Base-by-base conservation (phyloP, 2,888 invertebrate species). In the Brenthis ino region DNA sequence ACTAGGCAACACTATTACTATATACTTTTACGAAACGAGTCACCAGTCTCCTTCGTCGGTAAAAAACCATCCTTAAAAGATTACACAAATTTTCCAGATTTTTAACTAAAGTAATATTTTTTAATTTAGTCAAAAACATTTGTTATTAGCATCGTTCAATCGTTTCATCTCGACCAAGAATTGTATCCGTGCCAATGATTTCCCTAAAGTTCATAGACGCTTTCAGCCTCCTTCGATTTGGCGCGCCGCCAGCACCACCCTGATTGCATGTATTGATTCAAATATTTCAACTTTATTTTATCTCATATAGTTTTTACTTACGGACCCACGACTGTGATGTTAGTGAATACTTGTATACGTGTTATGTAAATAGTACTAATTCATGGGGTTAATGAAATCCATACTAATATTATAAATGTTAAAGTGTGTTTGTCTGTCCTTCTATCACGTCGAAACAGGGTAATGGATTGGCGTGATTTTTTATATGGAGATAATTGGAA, bases 191-290 rank as follows among this genome's bases (percentile, higher is more conserved):
- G 82, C 80, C 84, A 85, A 86, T 86, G 84, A 83, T 85, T 85
- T 82, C 81, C 76, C 81, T 77, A 79, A 72, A 84, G 80, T 82
- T 82, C 82, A 83, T 83, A 84, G 81, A 78, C 78, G 78, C 74
- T 75, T 72, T 71, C 67, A 69, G 72, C 76, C 73, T 73, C 77
- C 77, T 53, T 47, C 66, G 55, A 69, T 57, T 67, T 88, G 89
- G 88, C 84, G 64, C 47, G 37, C 60, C 63, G 83, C 89, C 89
- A 89, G 77, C 71, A 66, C 76, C 67, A 67, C 83, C 79, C 82
- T 87, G 87, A 87, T 87, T 88, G 81, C 84, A 76, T 77, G 81
- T 85, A 84, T 86, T 82, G 85, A 84, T 80, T 83, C 80, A 78
- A 81, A 80, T 85, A 85, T 81, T 82, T 83, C 80, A 79, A 77